Evolutionary conservation across 2,888 invertebrate genomes (phyloP).

Genomic region (Ophioninae sp.): DNA sequence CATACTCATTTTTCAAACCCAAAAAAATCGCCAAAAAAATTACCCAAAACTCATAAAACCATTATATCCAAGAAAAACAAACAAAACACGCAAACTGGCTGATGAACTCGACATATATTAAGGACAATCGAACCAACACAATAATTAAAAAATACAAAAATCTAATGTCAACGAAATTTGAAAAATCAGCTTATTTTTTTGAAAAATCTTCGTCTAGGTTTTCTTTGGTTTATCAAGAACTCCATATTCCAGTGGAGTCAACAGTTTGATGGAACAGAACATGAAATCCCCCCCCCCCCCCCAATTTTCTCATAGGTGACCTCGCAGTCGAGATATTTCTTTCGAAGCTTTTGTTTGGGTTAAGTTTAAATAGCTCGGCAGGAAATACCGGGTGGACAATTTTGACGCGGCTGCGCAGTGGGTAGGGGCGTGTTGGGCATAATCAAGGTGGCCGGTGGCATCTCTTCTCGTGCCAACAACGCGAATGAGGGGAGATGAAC

Average conservation of each 20-base stretch:
- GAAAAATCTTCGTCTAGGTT: not conserved
- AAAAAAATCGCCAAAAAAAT: no score
- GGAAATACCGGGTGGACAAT: constrained; percentile 20
- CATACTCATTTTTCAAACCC: no score
- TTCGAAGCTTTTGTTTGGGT: no score
- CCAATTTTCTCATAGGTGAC: constrained; percentile 1
- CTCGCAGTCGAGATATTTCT: constrained; percentile 20
- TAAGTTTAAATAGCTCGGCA: constrained; percentile 17
- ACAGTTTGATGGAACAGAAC: constrained; percentile 11
- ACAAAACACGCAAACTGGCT: no score
- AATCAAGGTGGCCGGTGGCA: constrained; percentile 13
- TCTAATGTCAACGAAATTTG: no score
- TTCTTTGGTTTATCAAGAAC: not conserved
- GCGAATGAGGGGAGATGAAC: constrained; percentile 35
- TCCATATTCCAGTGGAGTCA: not conserved
- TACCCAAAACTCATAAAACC: no score
- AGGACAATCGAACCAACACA: no score
- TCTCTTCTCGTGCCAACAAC: constrained; percentile 1
- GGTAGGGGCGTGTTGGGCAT: constrained; percentile 14
- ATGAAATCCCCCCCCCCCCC: not conserved
- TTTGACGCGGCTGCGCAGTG: constrained; percentile 25
- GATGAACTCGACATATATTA: no score
- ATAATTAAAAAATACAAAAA: no score
- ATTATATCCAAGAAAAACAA: no score
- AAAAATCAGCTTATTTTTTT: not conserved